A percentile compares a stretch with the other conserved stretches of the same genome.
These are phyloP conservation scores for Rhorus exstirpatorius DNA, from an alignment of 2,888 invertebrate genomes.

Conservation along the genomic window DNA sequence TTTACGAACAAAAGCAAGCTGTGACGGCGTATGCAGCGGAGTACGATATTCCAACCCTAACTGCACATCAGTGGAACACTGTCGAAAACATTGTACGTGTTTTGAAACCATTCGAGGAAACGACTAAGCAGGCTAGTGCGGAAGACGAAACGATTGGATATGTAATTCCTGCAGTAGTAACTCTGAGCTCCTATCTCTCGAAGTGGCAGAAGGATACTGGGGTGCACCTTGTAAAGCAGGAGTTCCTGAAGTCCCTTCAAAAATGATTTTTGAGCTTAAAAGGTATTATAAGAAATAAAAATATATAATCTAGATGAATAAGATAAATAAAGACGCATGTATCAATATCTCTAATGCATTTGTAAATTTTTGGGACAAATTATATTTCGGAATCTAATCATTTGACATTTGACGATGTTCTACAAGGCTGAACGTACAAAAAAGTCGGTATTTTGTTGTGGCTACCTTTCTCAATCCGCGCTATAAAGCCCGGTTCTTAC, in stretches of 20 bases:
- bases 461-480: constrained; percentile 1
- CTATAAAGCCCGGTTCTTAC: neutral
- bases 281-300: too few relatives aligned
- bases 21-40: constrained; percentile 2
- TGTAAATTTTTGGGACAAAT: too few relatives aligned
- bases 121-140: neutral
- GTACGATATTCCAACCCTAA: neutral
- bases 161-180: neutral
- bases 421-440: neutral
- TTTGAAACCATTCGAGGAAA: neutral
- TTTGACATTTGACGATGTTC: neutral
- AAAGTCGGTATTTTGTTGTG: neutral
- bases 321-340: too few relatives aligned
- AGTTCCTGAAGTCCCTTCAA: neutral
- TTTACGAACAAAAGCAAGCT: constrained; percentile 2
- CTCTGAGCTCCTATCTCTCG: neutral
- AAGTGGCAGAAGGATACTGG: neutral
- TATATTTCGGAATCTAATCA: neutral
- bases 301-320: too few relatives aligned
- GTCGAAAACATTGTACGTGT: neutral
- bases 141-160: neutral
- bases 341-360: too few relatives aligned
- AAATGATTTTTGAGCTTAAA: neutral
- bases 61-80: neutral
- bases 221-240: neutral